Evolutionary conservation across 2,797 vertebrate species (phyloP), one percentile per base, ranked within the genome.

Genomic region (Myiothlypis chrysogaster): DNA sequence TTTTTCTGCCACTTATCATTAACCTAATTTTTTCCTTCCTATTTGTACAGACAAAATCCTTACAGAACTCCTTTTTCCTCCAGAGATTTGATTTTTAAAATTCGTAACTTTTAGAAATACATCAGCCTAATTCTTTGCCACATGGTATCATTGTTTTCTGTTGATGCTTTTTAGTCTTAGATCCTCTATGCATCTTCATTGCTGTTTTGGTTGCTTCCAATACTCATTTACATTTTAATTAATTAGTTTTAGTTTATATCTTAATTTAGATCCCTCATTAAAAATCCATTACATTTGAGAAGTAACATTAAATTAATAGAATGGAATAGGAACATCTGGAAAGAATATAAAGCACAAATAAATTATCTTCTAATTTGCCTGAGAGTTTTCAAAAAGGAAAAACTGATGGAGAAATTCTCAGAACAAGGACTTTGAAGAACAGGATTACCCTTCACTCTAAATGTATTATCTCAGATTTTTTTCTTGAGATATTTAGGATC

Each of bases 201-300:
- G 37, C 11, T 87, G 5, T 77, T 90, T 92, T 83, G 34, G 41
- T 78, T 87, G 13, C 10, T 80, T 79, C 34, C 30, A 85, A 80
- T 53, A 57, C 14, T 30, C 5, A 85, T 87, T 95, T 90, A 49
- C 39, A 79, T 94, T 94, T 66, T 63, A 79, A 94, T 91, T 93
- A 87, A 85, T 82, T 88, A 28, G 23, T 7, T 73, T 75, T 50
- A 78, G 63, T 93, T 84, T 69, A 60, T 60, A 68, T 60, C 56
- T 72, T 84, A 50, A 79, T 93, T 92, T 63, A 84, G 32, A 87
- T 64, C 47, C 75, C 41, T 30, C 30, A 82, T 94, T 86, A 84
- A 65, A 90, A 88, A 90, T 60, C 78, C 47, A 92, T 82, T 87
- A 70, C 22, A 64, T 69, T 56, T 77, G 34, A 92, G 41, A 81